Base-by-base conservation (phyloP, 2,797 vertebrate genomes). In the Microctenopoma steveboyesi region DNA sequence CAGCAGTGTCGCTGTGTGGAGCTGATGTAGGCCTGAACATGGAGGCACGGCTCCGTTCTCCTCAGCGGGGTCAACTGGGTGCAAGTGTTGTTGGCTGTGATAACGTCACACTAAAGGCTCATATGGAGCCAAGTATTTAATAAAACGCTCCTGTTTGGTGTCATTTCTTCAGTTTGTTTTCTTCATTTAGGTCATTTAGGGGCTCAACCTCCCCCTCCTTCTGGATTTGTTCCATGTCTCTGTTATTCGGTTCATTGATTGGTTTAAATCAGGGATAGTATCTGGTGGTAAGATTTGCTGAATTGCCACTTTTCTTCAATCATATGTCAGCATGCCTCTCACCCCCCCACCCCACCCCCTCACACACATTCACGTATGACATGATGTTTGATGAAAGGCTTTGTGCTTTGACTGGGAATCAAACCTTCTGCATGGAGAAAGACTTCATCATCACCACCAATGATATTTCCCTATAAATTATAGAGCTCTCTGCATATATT, bases 11-110 rank as follows among this genome's bases (percentile, higher is more conserved):
- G 30, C 30, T 52, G 47, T 42, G 59, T 39, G 78, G 13, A 54
- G 55, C 57, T 72, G 84, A 76, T 58, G 63, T 59, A 76, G 77
- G 82, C 79, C 83, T 37, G 30, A 16, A 48, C 40, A 65, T 47
- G 66, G 71, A 87, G 72, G 65, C 60, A 59, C 78, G 78, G 74
- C 63, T 60, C 48, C 0, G 45, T 64, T 42, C 78, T 58, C 48
- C 33, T 63, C 59, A 47, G 72, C 68, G 74, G 84, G 87, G 81
- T 86, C 88, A 89, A 37, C 68, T 51, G 69, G 82, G 82, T 85
- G 54, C 79, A 81, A 68, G 79, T 39, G 37, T 39, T 54, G 46
- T 35, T 64, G 64, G 53, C 61, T 7, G 33, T 30, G 42, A 43
- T 64, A 4, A 27, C 33, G 57, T 51, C 53, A 49, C 64, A 48